Evolutionary conservation across 2,113 vertebrate species (phyloP).

Genomic region (Ptyas mucosa): DNA sequence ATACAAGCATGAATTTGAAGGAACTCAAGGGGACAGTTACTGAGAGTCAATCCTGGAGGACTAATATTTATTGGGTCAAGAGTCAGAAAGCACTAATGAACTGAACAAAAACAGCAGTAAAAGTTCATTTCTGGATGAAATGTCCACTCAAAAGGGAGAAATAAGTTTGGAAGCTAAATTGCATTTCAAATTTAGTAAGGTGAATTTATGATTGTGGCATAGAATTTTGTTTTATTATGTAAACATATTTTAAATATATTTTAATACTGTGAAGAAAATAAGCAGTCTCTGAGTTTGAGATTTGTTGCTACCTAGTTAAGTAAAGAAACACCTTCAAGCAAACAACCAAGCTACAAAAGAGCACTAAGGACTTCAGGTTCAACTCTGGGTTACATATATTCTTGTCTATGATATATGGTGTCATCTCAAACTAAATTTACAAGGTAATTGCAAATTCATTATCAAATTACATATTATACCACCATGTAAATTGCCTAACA

Average conservation of each 20-base stretch:
- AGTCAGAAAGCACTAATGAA: background rate
- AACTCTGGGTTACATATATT: background rate
- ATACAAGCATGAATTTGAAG: background rate
- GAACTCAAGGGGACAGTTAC: background rate
- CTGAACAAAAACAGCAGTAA: background rate
- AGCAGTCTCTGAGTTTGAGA: background rate
- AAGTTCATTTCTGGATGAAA: background rate
- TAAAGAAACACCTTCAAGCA: background rate
- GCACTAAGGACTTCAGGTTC: background rate
- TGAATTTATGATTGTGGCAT: background rate
- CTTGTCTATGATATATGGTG: background rate
- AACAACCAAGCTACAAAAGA: background rate
- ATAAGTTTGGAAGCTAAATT: slow-evolving; percentile 9
- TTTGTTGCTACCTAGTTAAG: background rate
- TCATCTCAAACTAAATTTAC: background rate
- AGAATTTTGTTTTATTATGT: rapidly evolving
- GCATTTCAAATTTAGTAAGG: slow-evolving; percentile 10
- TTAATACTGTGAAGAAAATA: background rate
- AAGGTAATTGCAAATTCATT: background rate
- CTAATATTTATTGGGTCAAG: background rate
- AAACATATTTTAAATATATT: background rate
- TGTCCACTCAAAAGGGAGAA: background rate
- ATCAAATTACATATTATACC: background rate
- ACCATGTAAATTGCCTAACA: background rate
- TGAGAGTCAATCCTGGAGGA: background rate